Base-by-base conservation (phyloP, 1,140 invertebrate species). In the Ceratosolen solmsi region DNA sequence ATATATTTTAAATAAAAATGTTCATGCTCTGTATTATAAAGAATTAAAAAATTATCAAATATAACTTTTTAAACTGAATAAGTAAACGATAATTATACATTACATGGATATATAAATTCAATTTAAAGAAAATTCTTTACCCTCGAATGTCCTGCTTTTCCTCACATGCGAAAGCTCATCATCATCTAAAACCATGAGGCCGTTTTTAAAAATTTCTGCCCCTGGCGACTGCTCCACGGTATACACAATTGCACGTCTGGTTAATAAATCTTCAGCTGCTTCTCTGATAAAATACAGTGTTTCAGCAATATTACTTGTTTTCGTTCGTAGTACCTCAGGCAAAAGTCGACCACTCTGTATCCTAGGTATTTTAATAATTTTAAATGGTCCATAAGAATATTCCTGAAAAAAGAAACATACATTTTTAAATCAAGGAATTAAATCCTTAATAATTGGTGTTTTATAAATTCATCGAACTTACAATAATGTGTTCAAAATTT, bases 241-340 rank as follows among this genome's bases (percentile, higher is more conserved):
- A 84, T 91, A 92, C 83, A 91, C 87, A 7, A 92, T 58, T 25
- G 89, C 91, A 65, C 91, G 89, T 78, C 87, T 88, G 77, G 88
- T 90, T 9, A 91, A 51, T 71, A 92, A 51, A 80, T 92, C 90
- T 20, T 92, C 90, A 56, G 84, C 85, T 2, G 84, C 76, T 41
- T 91, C 86, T 49, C 90, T 83, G 8, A 90, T 77, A 51, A 92
- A 92, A 46, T 86, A 88, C 15, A 92, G 71, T 9, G 86, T 86
- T 17, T 91, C 90, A 15, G 83, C 84, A 27, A 89, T 85, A 7
- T 86, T 85, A 79, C 82, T 88, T 79, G 85, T 88, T 15, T 87
- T 85, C 70, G 78, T 84, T 70, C 83, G 84, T 9, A 88, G 86
- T n/a, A 91, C 60, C 79, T 88, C 85, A 1, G 90, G 91, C 8